phyloP scores from a whole-genome alignment of 2,888 invertebrate species.

The Noctua pronuba region DNA sequence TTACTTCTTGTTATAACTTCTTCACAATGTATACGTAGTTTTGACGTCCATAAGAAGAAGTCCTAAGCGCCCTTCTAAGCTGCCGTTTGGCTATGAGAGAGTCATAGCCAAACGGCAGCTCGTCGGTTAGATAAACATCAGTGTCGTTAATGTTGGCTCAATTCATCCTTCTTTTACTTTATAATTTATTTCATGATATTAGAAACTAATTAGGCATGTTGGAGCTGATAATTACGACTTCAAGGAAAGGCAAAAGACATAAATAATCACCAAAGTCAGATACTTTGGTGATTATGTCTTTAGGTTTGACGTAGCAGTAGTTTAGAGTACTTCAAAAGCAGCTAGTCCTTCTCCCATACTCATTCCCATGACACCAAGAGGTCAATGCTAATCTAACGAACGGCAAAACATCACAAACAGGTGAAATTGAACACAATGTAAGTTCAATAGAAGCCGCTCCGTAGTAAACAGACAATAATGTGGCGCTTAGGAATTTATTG shows the following conservation, averaged over 20 bases:
- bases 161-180: not conserved
- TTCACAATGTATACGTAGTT: not conserved
- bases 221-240: not conserved
- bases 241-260: not conserved
- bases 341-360: not conserved
- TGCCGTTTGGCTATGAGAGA: not conserved
- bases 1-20: not conserved
- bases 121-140: not conserved
- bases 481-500: slow-evolving; percentile 63
- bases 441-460: slow-evolving; percentile 48
- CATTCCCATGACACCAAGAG: slow-evolving; percentile 12
- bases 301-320: no score
- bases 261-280: slow-evolving; percentile 4
- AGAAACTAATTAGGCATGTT: not conserved
- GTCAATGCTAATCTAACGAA: slow-evolving; percentile 26
- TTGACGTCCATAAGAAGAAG: not conserved
- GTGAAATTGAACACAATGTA: slow-evolving; percentile 59
- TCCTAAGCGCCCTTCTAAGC: not conserved
- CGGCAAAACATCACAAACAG: slow-evolving; percentile 39
- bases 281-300: no score
- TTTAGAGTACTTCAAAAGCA: not conserved
- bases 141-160: not conserved
- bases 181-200: not conserved
- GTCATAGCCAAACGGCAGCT: no score
- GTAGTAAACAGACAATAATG: slow-evolving; percentile 59